Percentiles rank a stretch among this genome's conserved stretches.
phyloP scores from a whole-genome alignment of 1,140 invertebrate genomes.

The Drosophila bocki region DNA sequence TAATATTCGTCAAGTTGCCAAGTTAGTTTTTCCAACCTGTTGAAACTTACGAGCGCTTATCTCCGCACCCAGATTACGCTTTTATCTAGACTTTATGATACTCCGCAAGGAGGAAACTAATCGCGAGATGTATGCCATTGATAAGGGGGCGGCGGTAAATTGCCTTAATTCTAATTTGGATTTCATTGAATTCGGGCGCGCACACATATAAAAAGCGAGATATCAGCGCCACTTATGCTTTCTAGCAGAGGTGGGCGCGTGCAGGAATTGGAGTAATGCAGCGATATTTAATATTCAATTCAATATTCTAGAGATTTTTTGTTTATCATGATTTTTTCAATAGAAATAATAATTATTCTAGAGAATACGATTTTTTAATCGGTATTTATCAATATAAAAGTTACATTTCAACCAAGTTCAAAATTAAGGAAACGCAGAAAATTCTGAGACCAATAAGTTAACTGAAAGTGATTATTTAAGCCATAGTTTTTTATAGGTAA shows the following conservation, averaged over 20 bases:
- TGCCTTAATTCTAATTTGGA: constrained; percentile 75
- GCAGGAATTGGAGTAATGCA: neutral
- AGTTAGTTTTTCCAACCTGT: constrained; percentile 59
- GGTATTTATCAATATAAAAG: neutral
- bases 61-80: constrained; percentile 65
- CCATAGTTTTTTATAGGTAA: neutral
- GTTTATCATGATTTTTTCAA: neutral
- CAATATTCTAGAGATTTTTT: too few species aligned
- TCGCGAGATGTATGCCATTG: constrained; percentile 67
- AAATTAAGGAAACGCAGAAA: neutral
- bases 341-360: neutral
- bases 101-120: constrained; percentile 54
- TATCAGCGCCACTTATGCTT: constrained; percentile 40
- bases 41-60: constrained; percentile 69
- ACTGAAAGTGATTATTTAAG: neutral
- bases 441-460: neutral
- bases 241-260: constrained; percentile 16
- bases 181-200: constrained; percentile 60
- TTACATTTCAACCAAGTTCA: neutral
- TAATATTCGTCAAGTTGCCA: constrained; percentile 12
- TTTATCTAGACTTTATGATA: constrained; percentile 68
- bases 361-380: neutral
- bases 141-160: constrained; percentile 68
- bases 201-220: constrained; percentile 35
- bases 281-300: neutral